Percentiles rank a stretch among this genome's conserved stretches.
Evolutionary conservation across 1,140 invertebrate genomes (phyloP).

Genomic region (Aphaenogaster ashmeadi): DNA sequence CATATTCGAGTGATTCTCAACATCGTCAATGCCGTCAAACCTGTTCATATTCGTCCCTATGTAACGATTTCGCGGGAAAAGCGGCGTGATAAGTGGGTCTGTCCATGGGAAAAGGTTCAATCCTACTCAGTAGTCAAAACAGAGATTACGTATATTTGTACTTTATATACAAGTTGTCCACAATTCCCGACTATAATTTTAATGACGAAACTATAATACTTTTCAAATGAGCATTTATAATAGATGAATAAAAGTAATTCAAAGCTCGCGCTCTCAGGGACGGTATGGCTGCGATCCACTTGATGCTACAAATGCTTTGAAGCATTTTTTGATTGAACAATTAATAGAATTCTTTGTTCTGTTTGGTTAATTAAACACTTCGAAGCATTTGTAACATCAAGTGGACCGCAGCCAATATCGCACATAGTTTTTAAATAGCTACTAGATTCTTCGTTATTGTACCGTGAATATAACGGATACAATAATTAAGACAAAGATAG

Average conservation of each 20-base stretch:
- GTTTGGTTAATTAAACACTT: too few relatives aligned
- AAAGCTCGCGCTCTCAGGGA: too few relatives aligned
- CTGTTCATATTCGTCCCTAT: background rate
- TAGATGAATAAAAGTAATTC: too few relatives aligned
- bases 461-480: background rate
- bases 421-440: background rate
- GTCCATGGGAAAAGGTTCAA: background rate
- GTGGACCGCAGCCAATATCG: too few relatives aligned
- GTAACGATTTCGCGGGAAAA: constrained; percentile 1
- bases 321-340: too few relatives aligned
- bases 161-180: background rate
- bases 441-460: background rate
- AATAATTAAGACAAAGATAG: background rate
- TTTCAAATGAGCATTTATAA: too few relatives aligned
- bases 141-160: background rate
- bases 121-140: background rate
- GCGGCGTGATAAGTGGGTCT: background rate
- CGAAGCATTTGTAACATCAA: too few relatives aligned
- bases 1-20: constrained; percentile 24
- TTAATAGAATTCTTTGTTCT: too few relatives aligned
- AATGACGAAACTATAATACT: too few relatives aligned
- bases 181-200: too few relatives aligned
- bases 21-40: background rate
- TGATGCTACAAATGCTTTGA: too few relatives aligned
- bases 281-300: too few relatives aligned